Evolutionary conservation across 2,888 invertebrate species (phyloP).

Genomic region (Thelaira solivaga): DNA sequence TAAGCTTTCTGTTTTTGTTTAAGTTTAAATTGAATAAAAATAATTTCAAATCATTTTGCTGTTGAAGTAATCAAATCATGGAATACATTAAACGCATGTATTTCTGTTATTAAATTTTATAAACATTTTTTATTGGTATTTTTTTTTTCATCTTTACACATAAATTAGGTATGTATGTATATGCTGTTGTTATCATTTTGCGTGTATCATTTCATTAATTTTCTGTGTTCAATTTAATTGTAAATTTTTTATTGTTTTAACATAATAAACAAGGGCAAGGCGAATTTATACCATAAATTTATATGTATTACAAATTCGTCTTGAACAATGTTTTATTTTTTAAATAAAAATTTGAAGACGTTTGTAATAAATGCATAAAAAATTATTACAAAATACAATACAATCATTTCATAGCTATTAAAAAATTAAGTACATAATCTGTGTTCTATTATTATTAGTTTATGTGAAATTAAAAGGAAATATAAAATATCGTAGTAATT

Average conservation of each 20-base stretch:
- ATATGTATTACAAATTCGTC: too few species aligned
- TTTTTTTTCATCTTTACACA: slow-evolving; percentile 36
- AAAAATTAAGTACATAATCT: slow-evolving; percentile 55
- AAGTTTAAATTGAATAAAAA: too few species aligned
- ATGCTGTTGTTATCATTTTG: slow-evolving; percentile 34
- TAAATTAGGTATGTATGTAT: slow-evolving; percentile 50
- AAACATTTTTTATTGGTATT: slow-evolving; percentile 59
- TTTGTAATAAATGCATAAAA: slow-evolving; percentile 55
- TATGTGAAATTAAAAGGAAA: background rate
- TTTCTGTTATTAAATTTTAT: slow-evolving; percentile 38
- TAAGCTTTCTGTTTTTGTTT: too few species aligned
- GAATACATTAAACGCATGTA: too few species aligned
- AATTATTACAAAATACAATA: slow-evolving; percentile 17
- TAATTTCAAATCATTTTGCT: too few species aligned
- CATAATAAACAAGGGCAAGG: slow-evolving; percentile 40
- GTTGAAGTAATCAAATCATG: too few species aligned
- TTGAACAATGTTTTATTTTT: too few species aligned
- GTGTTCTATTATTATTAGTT: background rate
- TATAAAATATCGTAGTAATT: background rate
- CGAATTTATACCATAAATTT: too few species aligned
- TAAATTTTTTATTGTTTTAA: slow-evolving; percentile 19
- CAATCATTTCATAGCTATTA: slow-evolving; percentile 16
- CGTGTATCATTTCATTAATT: slow-evolving; percentile 38
- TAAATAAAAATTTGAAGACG: slow-evolving; percentile 49
- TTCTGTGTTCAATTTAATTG: slow-evolving; percentile 33